phyloP scores from a whole-genome alignment of 1,140 invertebrate species.

The Sipha flava region DNA sequence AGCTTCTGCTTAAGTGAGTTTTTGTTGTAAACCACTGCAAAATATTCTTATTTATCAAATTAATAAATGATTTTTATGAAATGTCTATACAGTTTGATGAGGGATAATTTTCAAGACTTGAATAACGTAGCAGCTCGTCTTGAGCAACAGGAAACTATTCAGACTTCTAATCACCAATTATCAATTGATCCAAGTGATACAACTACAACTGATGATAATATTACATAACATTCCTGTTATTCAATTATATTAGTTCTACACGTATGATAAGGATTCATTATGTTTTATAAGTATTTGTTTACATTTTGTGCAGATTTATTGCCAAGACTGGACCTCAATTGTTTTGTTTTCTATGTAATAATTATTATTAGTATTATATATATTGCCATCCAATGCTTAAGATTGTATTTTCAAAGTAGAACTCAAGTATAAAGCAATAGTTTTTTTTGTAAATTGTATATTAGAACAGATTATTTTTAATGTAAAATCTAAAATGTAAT shows the following conservation, averaged over 20 bases:
- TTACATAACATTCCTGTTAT: slow-evolving; percentile 23
- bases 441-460: not conserved
- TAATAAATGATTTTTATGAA: not conserved
- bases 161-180: not conserved
- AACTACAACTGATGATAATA: not conserved
- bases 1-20: slow-evolving; percentile 2
- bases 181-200: not conserved
- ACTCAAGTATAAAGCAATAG: slow-evolving; percentile 1
- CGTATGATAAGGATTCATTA: not conserved
- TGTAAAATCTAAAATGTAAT: not conserved
- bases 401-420: not conserved
- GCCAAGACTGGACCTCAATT: slow-evolving; percentile 30
- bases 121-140: not conserved
- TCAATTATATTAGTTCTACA: not conserved
- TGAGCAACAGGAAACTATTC: not conserved
- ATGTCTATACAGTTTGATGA: not conserved
- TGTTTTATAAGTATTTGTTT: slow-evolving; percentile 16
- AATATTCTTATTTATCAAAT: not conserved
- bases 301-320: slow-evolving; percentile 26
- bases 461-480: not conserved
- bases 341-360: slow-evolving; percentile 27
- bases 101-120: not conserved
- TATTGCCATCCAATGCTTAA: slow-evolving; percentile 25
- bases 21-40: not conserved
- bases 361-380: slow-evolving; percentile 11